Percentiles rank a stretch among this genome's conserved stretches.
Evolutionary conservation across 2,797 vertebrate genomes (phyloP).

Genomic region (Dicrostonyx torquatus): DNA sequence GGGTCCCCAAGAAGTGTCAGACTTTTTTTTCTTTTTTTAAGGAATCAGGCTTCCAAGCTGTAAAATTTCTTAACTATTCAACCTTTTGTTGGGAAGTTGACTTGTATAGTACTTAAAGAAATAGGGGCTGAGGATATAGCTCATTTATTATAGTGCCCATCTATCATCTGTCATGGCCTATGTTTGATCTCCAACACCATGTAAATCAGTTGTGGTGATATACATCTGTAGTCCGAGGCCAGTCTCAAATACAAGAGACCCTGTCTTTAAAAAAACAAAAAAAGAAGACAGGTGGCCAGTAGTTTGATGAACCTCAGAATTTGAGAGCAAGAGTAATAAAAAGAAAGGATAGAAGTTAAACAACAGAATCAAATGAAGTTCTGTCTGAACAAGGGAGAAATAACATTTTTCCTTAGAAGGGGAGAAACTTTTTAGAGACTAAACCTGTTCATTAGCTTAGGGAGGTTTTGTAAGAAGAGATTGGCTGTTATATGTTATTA

Average conservation of each 20-base stretch:
- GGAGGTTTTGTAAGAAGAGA: not conserved
- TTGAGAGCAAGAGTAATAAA: slow-evolving; percentile 33
- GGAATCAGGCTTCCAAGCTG: not conserved
- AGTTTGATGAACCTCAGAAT: slow-evolving; percentile 12
- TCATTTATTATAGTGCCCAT: not conserved
- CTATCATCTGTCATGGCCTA: not conserved
- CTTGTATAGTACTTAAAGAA: slow-evolving; percentile 14
- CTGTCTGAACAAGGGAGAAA: slow-evolving; percentile 16
- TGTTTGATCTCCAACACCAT: not conserved
- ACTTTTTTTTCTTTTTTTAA: slow-evolving; percentile 1
- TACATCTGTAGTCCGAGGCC: not conserved
- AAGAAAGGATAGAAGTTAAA: slow-evolving; percentile 21
- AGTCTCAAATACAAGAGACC: not conserved
- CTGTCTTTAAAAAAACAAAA: not conserved
- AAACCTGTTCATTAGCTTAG: not conserved
- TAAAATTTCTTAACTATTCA: slow-evolving; percentile 13
- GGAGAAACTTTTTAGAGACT: slow-evolving; percentile 26
- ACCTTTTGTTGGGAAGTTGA: slow-evolving; percentile 32
- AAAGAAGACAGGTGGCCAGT: not conserved
- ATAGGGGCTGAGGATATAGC: not conserved
- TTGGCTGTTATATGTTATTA: slow-evolving; percentile 11
- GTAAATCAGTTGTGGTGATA: not conserved
- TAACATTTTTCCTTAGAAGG: slow-evolving; percentile 30
- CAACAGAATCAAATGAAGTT: slow-evolving; percentile 33
- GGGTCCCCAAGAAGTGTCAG: not conserved